These are phyloP conservation scores for Fulica atra DNA, from an alignment of 2,113 vertebrate genomes.

Conservation along the genomic window DNA sequence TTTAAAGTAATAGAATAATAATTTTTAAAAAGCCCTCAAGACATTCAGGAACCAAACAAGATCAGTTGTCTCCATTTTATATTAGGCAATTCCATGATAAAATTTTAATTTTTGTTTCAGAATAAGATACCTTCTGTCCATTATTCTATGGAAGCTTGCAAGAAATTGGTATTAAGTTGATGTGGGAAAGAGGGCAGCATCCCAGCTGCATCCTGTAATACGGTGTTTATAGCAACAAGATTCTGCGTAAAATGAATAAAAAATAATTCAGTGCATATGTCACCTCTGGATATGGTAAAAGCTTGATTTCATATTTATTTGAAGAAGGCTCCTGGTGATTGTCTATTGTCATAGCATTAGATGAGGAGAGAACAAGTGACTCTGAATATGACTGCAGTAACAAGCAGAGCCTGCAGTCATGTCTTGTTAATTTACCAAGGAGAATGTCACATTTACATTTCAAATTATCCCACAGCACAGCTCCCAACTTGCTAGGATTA, in stretches of 20 bases:
- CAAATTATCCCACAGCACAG: conserved; percentile 73
- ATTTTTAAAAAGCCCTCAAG: neutral
- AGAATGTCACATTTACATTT: conserved; percentile 83
- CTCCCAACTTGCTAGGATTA: conserved; percentile 66
- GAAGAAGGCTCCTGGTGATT: conserved; percentile 69
- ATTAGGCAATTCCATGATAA: neutral
- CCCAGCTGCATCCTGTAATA: conserved; percentile 1
- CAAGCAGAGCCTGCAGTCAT: conserved; percentile 74
- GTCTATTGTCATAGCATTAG: conserved; percentile 65
- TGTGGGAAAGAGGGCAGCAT: neutral
- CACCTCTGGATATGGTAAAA: conserved; percentile 45
- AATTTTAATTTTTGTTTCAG: neutral
- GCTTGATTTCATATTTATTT: conserved; percentile 63
- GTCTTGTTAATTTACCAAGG: conserved; percentile 77
- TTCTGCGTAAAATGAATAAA: conserved; percentile 51
- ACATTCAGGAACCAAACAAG: neutral
- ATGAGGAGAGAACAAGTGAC: neutral
- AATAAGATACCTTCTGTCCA: neutral
- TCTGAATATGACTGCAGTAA: conserved; percentile 70
- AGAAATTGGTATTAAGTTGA: neutral
- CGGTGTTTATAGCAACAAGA: conserved; percentile 37
- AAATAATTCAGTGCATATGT: conserved; percentile 58
- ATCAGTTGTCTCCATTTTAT: neutral
- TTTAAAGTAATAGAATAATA: neutral
- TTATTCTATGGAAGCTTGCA: neutral